phyloP scores from a whole-genome alignment of 2,888 invertebrate genomes.

The Eupeodes latifasciatus region DNA sequence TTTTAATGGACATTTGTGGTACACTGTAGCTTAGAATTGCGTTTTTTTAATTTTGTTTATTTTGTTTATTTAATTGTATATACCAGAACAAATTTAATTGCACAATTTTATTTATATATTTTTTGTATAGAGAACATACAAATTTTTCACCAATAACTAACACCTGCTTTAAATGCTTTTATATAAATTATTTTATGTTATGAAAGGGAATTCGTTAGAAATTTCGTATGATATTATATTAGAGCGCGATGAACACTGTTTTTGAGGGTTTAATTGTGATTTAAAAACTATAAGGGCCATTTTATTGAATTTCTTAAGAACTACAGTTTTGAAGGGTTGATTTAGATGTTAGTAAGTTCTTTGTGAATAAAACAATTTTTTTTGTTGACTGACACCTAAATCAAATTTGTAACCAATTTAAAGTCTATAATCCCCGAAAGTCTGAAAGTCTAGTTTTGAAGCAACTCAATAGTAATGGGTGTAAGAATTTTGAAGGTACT shows the following conservation, averaged over 20 bases:
- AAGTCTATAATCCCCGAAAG: too few species aligned
- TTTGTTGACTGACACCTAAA: too few species aligned
- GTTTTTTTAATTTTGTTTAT: conserved; percentile 48
- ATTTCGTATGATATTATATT: neutral
- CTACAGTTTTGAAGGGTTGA: too few species aligned
- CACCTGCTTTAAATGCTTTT: conserved; percentile 71
- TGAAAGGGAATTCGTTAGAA: neutral
- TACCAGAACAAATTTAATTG: conserved; percentile 69
- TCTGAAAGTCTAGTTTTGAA: too few species aligned
- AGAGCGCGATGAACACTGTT: neutral
- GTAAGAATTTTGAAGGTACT: too few species aligned
- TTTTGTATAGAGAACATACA: conserved; percentile 39
- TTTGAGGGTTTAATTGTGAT: neutral
- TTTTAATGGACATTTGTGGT: conserved; percentile 68
- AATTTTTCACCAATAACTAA: conserved; percentile 61
- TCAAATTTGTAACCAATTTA: too few species aligned
- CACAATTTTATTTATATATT: conserved; percentile 51
- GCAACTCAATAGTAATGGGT: too few species aligned
- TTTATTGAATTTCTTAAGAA: too few species aligned
- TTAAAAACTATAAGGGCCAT: neutral
- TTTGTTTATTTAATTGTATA: conserved; percentile 58
- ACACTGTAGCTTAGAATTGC: conserved; percentile 67
- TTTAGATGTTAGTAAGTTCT: too few species aligned
- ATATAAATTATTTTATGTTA: conserved; percentile 1
- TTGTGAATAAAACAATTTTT: too few species aligned